Evolutionary conservation across 2,797 vertebrate genomes (phyloP).

Genomic region (Discoglossus pictus): DNA sequence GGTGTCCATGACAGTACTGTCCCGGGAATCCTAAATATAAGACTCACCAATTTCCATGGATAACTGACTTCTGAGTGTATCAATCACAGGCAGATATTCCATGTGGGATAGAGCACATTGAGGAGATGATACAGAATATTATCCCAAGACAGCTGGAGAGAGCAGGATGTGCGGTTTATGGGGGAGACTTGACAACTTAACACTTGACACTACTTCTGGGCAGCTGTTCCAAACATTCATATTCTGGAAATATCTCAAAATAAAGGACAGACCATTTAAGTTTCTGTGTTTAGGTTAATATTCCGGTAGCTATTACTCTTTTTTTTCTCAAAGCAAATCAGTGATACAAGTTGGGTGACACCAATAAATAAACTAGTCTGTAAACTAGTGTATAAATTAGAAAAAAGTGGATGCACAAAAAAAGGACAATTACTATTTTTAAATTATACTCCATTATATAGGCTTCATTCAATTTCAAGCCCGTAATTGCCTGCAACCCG

Average conservation of each 20-base stretch:
- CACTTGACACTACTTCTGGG: conserved; percentile 24
- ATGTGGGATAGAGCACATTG: neutral
- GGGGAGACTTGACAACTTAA: conserved; percentile 32
- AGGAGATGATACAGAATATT: conserved; percentile 21
- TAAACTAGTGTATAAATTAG: too few relatives aligned
- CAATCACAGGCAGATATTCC: conserved; percentile 31
- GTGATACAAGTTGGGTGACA: too few relatives aligned
- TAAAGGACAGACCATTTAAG: neutral
- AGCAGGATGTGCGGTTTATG: conserved; percentile 44
- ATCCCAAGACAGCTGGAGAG: conserved; percentile 17
- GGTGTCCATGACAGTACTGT: conserved; percentile 8
- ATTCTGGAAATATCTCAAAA: conserved; percentile 17
- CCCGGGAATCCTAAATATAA: conserved; percentile 30
- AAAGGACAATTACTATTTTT: too few relatives aligned
- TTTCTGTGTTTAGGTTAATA: too few relatives aligned
- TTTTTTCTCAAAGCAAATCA: too few relatives aligned
- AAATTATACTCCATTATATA: too few relatives aligned
- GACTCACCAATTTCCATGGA: conserved; percentile 19
- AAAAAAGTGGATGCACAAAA: too few relatives aligned
- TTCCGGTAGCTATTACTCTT: too few relatives aligned
- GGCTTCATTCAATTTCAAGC: too few relatives aligned
- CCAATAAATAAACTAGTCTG: too few relatives aligned
- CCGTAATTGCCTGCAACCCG: too few relatives aligned
- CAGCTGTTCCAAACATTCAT: conserved; percentile 43
- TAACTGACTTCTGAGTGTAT: conserved; percentile 19